Evolutionary conservation across 2,888 invertebrate species (phyloP).

Genomic region (Diaperis boleti): DNA sequence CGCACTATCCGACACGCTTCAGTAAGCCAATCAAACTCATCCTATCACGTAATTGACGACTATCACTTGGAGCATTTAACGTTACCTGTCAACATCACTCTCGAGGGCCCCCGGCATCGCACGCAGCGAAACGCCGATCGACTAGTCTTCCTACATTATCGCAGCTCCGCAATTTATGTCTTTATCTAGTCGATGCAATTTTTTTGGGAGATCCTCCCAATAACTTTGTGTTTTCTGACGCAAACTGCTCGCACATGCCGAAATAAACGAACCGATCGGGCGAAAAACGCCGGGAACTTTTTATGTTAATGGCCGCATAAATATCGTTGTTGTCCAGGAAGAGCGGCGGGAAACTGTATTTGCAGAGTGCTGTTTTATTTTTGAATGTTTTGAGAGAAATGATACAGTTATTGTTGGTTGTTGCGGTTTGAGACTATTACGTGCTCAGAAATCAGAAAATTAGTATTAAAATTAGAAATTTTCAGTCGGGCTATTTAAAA

Average conservation of each 20-base stretch:
- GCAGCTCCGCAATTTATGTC: neutral
- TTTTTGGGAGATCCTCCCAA: constrained; percentile 16
- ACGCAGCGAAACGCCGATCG: neutral
- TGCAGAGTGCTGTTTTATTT: too few species aligned
- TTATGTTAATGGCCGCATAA: constrained; percentile 37
- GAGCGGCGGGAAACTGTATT: neutral
- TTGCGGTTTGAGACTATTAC: too few species aligned
- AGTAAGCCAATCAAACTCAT: too few species aligned
- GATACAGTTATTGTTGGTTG: too few species aligned
- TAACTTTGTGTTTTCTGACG: constrained; percentile 34
- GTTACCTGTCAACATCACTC: neutral
- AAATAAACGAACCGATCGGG: constrained; percentile 30
- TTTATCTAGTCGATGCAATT: constrained; percentile 17
- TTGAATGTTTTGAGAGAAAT: too few species aligned
- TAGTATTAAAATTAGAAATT: too few species aligned
- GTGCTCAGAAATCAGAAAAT: too few species aligned
- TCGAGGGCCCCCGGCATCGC: neutral
- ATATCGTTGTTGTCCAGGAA: constrained; percentile 27
- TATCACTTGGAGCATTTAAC: too few species aligned
- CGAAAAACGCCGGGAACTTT: constrained; percentile 32
- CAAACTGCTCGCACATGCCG: constrained; percentile 36
- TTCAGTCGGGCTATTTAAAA: too few species aligned
- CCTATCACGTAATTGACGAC: too few species aligned
- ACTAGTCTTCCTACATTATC: neutral
- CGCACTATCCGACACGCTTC: too few species aligned